Evolutionary conservation across 2,888 invertebrate genomes (phyloP).

Genomic region (Drosophila quinaria): DNA sequence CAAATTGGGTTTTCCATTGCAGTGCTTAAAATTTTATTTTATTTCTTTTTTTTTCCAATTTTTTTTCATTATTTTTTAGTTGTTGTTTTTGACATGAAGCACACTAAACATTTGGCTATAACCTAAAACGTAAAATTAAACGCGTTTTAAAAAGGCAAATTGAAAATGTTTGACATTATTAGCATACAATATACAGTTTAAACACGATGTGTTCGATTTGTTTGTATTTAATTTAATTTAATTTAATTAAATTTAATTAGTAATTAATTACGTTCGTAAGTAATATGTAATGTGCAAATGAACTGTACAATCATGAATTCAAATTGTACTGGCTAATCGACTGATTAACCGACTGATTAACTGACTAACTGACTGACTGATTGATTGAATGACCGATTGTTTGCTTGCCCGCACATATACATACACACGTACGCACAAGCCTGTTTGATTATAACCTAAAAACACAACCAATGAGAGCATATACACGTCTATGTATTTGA

Average conservation of each 20-base stretch:
- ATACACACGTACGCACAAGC: conserved; percentile 59
- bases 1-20: conserved; percentile 37
- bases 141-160: conserved; percentile 73
- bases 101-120: conserved; percentile 72
- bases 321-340: conserved; percentile 44
- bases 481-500: conserved; percentile 80
- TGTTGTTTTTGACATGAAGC: conserved; percentile 55
- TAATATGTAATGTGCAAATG: conserved; percentile 65
- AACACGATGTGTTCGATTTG: conserved; percentile 21
- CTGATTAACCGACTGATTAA: conserved; percentile 14
- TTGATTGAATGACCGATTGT: conserved; percentile 60
- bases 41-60: not conserved
- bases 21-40: conserved; percentile 17
- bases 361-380: conserved; percentile 45
- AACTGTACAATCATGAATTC: conserved; percentile 69
- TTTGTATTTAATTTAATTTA: conserved; percentile 23
- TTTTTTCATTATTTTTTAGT: conserved; percentile 9
- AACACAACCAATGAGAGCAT: conserved; percentile 86
- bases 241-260: conserved; percentile 32
- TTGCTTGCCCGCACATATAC: conserved; percentile 39
- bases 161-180: conserved; percentile 79
- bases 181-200: conserved; percentile 71
- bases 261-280: conserved; percentile 28
- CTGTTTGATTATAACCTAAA: conserved; percentile 82
- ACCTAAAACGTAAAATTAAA: conserved; percentile 54